Evolutionary conservation across 1,140 invertebrate species (phyloP).

Genomic region (Argopecten irradians): DNA sequence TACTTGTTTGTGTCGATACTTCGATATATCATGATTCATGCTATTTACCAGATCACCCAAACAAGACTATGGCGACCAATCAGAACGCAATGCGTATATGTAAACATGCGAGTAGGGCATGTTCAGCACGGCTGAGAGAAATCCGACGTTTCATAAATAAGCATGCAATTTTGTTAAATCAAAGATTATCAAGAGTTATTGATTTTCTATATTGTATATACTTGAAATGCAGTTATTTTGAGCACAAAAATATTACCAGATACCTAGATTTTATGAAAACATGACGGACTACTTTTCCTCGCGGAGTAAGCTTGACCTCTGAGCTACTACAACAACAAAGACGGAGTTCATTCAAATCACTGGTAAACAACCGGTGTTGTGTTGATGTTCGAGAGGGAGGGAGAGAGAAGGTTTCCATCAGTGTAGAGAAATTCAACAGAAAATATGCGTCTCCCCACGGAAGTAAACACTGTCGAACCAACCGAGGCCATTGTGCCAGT

Average conservation of each 20-base stretch:
- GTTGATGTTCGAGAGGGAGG: background rate
- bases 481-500: background rate
- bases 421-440: background rate
- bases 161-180: too few species aligned
- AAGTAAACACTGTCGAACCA: background rate
- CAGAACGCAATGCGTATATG: background rate
- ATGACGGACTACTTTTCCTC: conserved; percentile 6
- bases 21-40: background rate
- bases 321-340: background rate
- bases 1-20: conserved; percentile 9
- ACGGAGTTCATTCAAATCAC: conserved; percentile 12
- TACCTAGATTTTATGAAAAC: background rate
- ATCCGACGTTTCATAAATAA: background rate
- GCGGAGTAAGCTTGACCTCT: background rate
- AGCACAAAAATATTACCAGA: background rate
- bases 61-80: background rate
- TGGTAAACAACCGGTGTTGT: conserved; percentile 5
- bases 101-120: conserved; percentile 14
- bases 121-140: background rate
- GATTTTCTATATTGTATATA: background rate
- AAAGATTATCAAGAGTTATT: too few species aligned
- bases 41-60: background rate
- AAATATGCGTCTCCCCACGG: conserved; percentile 23
- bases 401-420: background rate
- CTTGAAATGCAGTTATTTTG: background rate